Base-by-base conservation (phyloP, 2,113 vertebrate genomes). In the Nyctibius bracteatus region DNA sequence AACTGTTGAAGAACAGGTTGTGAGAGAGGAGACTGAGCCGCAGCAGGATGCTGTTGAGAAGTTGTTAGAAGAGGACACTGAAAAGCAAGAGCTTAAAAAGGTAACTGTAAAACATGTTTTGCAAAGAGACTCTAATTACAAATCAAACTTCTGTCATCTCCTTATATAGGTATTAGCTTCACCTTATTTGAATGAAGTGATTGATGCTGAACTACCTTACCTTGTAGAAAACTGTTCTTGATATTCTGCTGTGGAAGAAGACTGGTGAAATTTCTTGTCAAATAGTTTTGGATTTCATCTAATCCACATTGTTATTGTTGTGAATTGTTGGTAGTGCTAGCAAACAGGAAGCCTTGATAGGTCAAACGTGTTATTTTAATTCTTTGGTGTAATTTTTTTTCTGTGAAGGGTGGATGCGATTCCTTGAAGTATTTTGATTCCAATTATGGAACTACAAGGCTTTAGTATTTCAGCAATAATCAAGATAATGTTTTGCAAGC, bases 21-120 rank as follows among this genome's bases (percentile, higher is more conserved):
- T 70, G n/a, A 59, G 81, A 31, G 96, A 96, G 43, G 88, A 88
- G 62, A 49, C 55, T 2, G 39, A 92, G 27, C 82, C 46, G 4
- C 98, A 96, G 27, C 57, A 57, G 77, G 97, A 82, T 94, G 96
- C 49, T 71, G 96, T 86, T 72, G 98, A 98, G n/a, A 97, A 96
- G 23, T 84, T 94, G 74, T 96, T 97, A 43, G 97, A 97, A 86
- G 98, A 96, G 35, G 97, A 97, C 46, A 95, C 94, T 90, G 98
- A 99, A 96, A 98, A 98, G 84, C 96, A 98, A 90, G 98, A 99
- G 68, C 94, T 99, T 85, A 98, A 98, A 96, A 99, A 99, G 99
- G 99, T 99, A 98, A 98, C 62, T 51, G 10, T 78, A 28, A 63
- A 80, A n/a, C 49, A 14, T 8, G 1, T 28, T 87, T 27, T 90